Evolutionary conservation across 2,888 invertebrate species (phyloP).

Genomic region (Standfussiana lucernea): DNA sequence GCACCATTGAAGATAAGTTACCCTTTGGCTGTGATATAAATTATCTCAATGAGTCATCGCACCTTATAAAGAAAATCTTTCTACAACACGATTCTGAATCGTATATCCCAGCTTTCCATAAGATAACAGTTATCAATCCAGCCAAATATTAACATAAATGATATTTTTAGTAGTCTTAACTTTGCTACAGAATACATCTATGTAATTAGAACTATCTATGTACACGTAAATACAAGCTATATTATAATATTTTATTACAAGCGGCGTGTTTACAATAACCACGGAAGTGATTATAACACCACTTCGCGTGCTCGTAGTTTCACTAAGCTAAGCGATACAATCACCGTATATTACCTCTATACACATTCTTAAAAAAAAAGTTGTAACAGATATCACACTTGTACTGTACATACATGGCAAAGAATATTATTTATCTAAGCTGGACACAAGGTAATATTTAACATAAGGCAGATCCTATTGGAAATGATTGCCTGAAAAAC

Average conservation of each 20-base stretch:
- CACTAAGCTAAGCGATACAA: constrained; percentile 73
- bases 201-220: constrained; percentile 73
- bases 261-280: constrained; percentile 75
- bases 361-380: constrained; percentile 64
- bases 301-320: constrained; percentile 77
- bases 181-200: constrained; percentile 76
- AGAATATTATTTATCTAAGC: constrained; percentile 74
- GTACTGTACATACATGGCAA: constrained; percentile 88
- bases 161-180: constrained; percentile 81
- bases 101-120: constrained; percentile 76
- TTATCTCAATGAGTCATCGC: constrained; percentile 81
- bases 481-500: constrained; percentile 22
- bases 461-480: constrained; percentile 23
- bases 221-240: constrained; percentile 84
- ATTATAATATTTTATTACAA: constrained; percentile 76
- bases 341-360: constrained; percentile 72
- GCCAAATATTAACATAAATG: constrained; percentile 80
- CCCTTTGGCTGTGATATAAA: constrained; percentile 76
- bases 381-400: constrained; percentile 81
- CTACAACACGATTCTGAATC: constrained; percentile 85
- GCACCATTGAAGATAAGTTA: constrained; percentile 84
- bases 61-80: constrained; percentile 77
- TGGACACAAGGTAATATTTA: constrained; percentile 64
- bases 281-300: constrained; percentile 88
- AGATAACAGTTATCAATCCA: constrained; percentile 74